These are phyloP conservation scores for Catostomus latipinnis DNA, from an alignment of 2,797 vertebrate genomes.

Conservation along the genomic window DNA sequence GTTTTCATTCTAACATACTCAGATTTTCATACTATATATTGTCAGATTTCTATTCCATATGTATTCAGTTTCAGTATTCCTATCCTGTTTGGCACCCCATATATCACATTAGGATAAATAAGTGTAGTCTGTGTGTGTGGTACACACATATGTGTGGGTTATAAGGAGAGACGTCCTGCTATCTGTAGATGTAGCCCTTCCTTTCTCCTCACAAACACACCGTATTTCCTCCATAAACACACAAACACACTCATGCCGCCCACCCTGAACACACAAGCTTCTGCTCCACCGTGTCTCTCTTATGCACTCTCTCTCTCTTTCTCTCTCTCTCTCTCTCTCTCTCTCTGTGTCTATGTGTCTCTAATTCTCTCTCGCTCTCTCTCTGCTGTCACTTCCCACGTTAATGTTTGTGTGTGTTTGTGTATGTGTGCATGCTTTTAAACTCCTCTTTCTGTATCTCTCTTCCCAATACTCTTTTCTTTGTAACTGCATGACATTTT, in stretches of 20 bases:
- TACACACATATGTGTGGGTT: neutral
- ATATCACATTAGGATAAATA: neutral
- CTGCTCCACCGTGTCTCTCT: slow-evolving; percentile 29
- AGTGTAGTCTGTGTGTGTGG: neutral
- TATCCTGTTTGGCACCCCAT: neutral
- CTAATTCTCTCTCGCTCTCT: neutral
- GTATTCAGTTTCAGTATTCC: neutral
- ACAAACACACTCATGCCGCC: slow-evolving; percentile 18
- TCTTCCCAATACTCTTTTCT: neutral
- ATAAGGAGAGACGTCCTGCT: neutral
- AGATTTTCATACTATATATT: neutral
- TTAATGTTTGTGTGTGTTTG: neutral
- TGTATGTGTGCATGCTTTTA: slow-evolving; percentile 2
- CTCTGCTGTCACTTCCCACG: slow-evolving; percentile 22
- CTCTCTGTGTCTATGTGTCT: neutral
- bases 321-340: slow-evolving; percentile 9
- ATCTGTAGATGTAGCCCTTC: slow-evolving; percentile 12
- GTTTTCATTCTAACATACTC: too few relatives aligned
- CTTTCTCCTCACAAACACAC: slow-evolving; percentile 34
- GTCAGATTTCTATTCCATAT: neutral
- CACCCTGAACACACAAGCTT: slow-evolving; percentile 29
- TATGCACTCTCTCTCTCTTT: neutral
- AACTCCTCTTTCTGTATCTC: neutral
- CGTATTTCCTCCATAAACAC: slow-evolving; percentile 35
- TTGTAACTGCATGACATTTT: slow-evolving; percentile 1